Evolutionary conservation across 2,113 vertebrate species (phyloP).

Genomic region (Peromyscus californicus): DNA sequence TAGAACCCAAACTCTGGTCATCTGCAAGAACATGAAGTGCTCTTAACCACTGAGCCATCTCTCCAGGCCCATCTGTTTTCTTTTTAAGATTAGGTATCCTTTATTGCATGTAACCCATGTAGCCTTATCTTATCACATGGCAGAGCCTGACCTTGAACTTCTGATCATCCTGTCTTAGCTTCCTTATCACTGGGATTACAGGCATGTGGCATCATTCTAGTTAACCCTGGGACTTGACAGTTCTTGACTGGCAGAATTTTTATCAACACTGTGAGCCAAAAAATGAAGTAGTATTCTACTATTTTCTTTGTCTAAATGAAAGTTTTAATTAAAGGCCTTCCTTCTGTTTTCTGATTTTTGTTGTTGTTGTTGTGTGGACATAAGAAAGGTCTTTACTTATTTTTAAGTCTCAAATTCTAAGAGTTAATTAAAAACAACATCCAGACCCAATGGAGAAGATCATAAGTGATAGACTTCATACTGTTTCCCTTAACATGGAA

Average conservation of each 20-base stretch:
- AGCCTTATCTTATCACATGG: not conserved
- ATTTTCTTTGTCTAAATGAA: not conserved
- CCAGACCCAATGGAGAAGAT: not conserved
- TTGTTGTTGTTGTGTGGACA: not conserved
- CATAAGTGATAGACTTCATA: not conserved
- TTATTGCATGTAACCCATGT: not conserved
- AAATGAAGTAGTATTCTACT: not conserved
- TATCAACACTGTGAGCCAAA: not conserved
- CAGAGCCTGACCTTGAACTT: not conserved
- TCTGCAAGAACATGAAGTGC: not conserved
- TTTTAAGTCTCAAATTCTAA: not conserved
- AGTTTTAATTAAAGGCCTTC: not conserved
- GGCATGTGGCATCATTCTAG: not conserved
- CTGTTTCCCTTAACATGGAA: not conserved
- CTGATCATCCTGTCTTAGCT: not conserved
- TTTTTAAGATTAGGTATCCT: not conserved
- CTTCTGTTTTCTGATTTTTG: not conserved
- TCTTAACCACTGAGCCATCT: not conserved
- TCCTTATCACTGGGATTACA: not conserved
- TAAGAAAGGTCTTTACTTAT: not conserved
- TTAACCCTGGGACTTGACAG: not conserved
- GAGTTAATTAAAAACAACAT: not conserved
- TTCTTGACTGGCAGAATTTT: not conserved
- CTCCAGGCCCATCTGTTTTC: not conserved
- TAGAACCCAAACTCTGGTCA: not conserved